A percentile compares a stretch with the other conserved stretches of the same genome.
Conservation (phyloP, 2,888 invertebrate genomes). For the Tinea pellionella region DNA sequence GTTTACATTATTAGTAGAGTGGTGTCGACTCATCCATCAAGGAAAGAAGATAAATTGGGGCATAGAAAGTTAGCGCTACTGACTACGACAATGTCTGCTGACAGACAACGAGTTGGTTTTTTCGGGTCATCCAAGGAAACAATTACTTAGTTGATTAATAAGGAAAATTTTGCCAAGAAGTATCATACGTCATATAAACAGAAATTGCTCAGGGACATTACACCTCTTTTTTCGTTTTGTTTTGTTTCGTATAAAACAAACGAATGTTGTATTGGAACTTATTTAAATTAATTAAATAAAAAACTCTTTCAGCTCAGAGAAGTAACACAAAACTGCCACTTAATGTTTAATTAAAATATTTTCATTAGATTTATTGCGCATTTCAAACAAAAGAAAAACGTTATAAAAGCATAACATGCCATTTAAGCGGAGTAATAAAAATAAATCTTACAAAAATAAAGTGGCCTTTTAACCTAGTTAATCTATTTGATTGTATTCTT, state of each 20-base stretch:
- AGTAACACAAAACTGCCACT: background rate
- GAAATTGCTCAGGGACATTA: background rate
- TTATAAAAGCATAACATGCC: constrained; percentile 26
- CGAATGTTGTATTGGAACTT: too few relatives aligned
- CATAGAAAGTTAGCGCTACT: constrained; percentile 25
- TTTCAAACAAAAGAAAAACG: constrained; percentile 24
- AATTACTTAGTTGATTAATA: constrained; percentile 15
- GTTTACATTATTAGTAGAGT: constrained; percentile 65
- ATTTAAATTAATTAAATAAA: too few relatives aligned
- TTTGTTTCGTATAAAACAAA: too few relatives aligned
- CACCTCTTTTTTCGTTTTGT: too few relatives aligned
- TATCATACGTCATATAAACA: constrained; percentile 4
- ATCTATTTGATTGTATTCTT: background rate
- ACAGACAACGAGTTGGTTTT: constrained; percentile 12
- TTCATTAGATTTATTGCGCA: constrained; percentile 22
- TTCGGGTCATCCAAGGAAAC: constrained; percentile 9
- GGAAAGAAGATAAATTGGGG: constrained; percentile 49
- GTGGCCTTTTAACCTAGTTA: background rate
- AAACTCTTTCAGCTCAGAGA: too few relatives aligned
- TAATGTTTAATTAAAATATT: constrained; percentile 21
- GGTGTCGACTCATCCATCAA: constrained; percentile 58
- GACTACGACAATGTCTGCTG: constrained; percentile 19
- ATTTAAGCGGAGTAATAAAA: constrained; percentile 22
- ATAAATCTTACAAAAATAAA: constrained; percentile 26
- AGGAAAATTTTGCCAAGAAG: constrained; percentile 11